Conservation (phyloP, 1,140 invertebrate genomes). For the Pararge aegeria region DNA sequence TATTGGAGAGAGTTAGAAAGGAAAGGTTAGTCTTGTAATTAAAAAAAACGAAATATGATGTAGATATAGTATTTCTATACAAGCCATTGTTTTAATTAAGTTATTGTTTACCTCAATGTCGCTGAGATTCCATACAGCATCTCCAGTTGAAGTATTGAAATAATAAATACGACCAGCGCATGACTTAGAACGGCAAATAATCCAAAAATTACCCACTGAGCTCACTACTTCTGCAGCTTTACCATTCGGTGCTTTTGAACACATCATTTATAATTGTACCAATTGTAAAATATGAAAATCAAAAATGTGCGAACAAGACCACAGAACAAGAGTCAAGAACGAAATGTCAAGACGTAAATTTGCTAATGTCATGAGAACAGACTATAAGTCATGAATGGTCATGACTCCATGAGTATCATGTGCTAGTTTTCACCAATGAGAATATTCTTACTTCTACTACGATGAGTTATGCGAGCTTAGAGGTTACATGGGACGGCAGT, state of each 20-base stretch:
- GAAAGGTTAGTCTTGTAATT: too few species aligned
- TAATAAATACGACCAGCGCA: slow-evolving; percentile 48
- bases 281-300: background rate
- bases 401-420: too few species aligned
- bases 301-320: background rate
- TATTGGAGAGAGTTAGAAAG: too few species aligned
- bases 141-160: slow-evolving; percentile 54
- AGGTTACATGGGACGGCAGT: too few species aligned
- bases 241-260: slow-evolving; percentile 12
- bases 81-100: background rate
- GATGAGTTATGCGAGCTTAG: too few species aligned
- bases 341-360: too few species aligned
- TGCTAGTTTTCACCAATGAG: too few species aligned
- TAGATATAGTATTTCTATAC: background rate
- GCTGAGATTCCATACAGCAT: slow-evolving; percentile 53
- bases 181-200: slow-evolving; percentile 47
- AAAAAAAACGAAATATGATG: too few species aligned
- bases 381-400: too few species aligned
- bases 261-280: background rate
- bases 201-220: slow-evolving; percentile 42
- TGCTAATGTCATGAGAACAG: too few species aligned
- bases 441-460: too few species aligned
- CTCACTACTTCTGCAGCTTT: slow-evolving; percentile 25
- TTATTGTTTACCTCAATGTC: slow-evolving; percentile 39
- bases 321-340: too few species aligned